These are phyloP conservation scores for Nudaria mundana DNA, from an alignment of 2,888 invertebrate genomes.

Conservation along the genomic window DNA sequence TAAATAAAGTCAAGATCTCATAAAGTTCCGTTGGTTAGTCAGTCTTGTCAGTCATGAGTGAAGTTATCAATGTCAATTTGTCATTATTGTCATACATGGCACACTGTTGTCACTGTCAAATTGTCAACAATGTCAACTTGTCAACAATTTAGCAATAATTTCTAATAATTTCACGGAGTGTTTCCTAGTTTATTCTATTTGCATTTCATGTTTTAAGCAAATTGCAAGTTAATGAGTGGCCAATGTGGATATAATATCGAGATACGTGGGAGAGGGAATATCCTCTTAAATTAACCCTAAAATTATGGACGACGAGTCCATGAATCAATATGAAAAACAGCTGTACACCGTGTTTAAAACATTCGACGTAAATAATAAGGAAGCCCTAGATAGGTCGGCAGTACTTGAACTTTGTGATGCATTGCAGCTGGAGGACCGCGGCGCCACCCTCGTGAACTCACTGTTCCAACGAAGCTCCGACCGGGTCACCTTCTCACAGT, in stretches of 20 bases:
- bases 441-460: conserved; percentile 82
- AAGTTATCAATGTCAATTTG: too few relatives aligned
- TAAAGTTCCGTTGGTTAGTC: too few relatives aligned
- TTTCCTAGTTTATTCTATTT: too few relatives aligned
- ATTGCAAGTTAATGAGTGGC: too few relatives aligned
- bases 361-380: conserved; percentile 86
- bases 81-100: too few relatives aligned
- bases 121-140: too few relatives aligned
- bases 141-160: too few relatives aligned
- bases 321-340: conserved; percentile 91
- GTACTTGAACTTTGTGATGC: conserved; percentile 87
- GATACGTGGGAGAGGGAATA: conserved; percentile 4
- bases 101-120: too few relatives aligned
- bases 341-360: conserved; percentile 90
- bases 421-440: conserved; percentile 88
- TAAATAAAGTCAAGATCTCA: too few relatives aligned
- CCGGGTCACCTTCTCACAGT: conserved; percentile 85
- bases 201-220: too few relatives aligned
- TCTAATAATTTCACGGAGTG: too few relatives aligned
- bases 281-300: conserved; percentile 9
- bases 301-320: conserved; percentile 60
- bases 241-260: conserved; percentile 14
- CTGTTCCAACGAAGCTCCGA: conserved; percentile 78
- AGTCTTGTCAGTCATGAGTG: too few relatives aligned
- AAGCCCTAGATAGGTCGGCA: conserved; percentile 84